A percentile compares a stretch with the other conserved stretches of the same genome.
Evolutionary conservation across 2,888 invertebrate genomes (phyloP).

Genomic region (Cloeon dipterum): DNA sequence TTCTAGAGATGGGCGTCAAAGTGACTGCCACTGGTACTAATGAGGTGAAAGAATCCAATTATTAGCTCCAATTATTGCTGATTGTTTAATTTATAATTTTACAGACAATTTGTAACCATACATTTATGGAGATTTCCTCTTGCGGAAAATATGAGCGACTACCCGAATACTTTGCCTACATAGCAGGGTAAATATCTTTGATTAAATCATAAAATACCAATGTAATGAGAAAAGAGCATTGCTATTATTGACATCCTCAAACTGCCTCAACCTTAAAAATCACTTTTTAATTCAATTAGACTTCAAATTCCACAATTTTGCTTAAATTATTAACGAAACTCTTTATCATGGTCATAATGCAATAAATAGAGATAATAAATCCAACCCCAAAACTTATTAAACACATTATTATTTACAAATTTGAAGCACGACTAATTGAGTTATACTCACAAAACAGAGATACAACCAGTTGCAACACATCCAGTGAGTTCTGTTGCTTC

Average conservation of each 20-base stretch:
- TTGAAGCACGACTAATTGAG: not conserved
- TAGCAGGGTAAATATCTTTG: slow-evolving; percentile 27
- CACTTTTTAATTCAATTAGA: too few relatives aligned
- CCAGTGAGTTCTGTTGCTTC: slow-evolving; percentile 22
- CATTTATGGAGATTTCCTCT: slow-evolving; percentile 38
- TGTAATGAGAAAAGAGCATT: not conserved
- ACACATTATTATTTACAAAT: not conserved
- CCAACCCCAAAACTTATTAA: not conserved
- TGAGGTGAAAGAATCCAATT: slow-evolving; percentile 13
- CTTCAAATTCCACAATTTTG: too few relatives aligned
- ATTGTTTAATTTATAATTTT: not conserved
- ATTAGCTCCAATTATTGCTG: not conserved
- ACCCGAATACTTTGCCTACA: slow-evolving; percentile 32
- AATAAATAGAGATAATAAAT: too few relatives aligned
- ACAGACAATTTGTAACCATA: slow-evolving; percentile 17
- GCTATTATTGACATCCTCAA: not conserved
- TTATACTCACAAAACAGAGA: slow-evolving; percentile 15
- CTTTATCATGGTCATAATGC: too few relatives aligned
- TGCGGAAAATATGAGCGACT: slow-evolving; percentile 30
- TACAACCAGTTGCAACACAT: slow-evolving; percentile 22
- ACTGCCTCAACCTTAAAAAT: too few relatives aligned
- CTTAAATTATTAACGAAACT: too few relatives aligned
- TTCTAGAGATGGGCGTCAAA: slow-evolving; percentile 26
- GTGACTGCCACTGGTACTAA: slow-evolving; percentile 17
- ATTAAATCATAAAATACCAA: not conserved